Evolutionary conservation across 1,140 invertebrate genomes (phyloP).

Genomic region (Drosophila varians): DNA sequence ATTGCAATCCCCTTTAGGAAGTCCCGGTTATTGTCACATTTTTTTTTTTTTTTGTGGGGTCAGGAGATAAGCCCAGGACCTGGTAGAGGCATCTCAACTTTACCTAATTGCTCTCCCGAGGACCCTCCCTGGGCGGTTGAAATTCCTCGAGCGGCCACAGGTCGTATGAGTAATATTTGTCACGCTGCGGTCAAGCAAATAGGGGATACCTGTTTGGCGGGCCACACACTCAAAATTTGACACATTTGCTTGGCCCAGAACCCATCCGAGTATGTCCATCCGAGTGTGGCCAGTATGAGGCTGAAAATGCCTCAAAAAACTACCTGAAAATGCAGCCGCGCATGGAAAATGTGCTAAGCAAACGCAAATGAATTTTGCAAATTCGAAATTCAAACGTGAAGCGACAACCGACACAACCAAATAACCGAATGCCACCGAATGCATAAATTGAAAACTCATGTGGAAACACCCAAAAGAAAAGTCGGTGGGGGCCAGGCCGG

Average conservation of each 20-base stretch:
- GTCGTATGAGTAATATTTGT: conserved; percentile 68
- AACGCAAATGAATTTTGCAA: conserved; percentile 74
- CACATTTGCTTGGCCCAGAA: conserved; percentile 49
- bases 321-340: conserved; percentile 55
- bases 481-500: background rate
- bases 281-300: conserved; percentile 11
- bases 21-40: conserved; percentile 54
- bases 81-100: conserved; percentile 51
- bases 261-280: no score
- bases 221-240: conserved; percentile 37
- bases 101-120: conserved; percentile 55
- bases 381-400: conserved; percentile 70
- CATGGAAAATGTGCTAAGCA: conserved; percentile 73
- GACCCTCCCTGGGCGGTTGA: conserved; percentile 36
- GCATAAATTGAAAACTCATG: conserved; percentile 48
- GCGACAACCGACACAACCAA: no score
- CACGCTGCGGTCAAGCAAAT: conserved; percentile 38
- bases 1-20: background rate
- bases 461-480: conserved; percentile 37
- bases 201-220: conserved; percentile 25
- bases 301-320: conserved; percentile 30
- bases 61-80: conserved; percentile 13
- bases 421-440: conserved; percentile 24
- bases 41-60: conserved; percentile 35
- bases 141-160: conserved; percentile 23